These are phyloP conservation scores for Propithecus deckenii DNA, from an alignment of 2,797 vertebrate species.

Conservation along the genomic window DNA sequence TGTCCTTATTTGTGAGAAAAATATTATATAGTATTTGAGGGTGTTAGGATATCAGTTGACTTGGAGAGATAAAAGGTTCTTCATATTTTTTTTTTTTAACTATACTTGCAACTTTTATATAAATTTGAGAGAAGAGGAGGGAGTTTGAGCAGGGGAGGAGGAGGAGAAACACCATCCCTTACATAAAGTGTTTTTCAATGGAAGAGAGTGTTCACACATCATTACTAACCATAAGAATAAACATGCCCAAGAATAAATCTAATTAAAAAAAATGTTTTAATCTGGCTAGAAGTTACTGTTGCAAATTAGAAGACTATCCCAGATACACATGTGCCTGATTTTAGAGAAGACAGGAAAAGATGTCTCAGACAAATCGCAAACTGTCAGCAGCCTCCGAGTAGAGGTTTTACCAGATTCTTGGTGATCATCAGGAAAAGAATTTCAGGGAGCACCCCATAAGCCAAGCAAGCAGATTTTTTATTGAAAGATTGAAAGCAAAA, in stretches of 20 bases:
- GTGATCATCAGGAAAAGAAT: not conserved
- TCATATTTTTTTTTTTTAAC: not conserved
- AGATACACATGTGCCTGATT: constrained; percentile 54
- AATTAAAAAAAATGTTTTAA: not conserved
- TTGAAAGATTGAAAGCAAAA: not conserved
- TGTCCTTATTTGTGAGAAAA: not conserved
- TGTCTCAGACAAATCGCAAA: constrained; percentile 32
- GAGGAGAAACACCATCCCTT: not conserved
- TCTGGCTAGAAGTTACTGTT: constrained; percentile 27
- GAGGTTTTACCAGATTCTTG: not conserved
- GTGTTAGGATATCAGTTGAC: not conserved
- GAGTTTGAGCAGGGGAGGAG: not conserved
- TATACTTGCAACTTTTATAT: not conserved
- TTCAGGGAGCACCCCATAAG: not conserved
- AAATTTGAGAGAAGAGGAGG: not conserved
- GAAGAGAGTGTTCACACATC: not conserved
- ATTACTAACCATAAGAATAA: not conserved
- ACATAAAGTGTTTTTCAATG: not conserved
- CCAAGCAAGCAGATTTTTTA: not conserved
- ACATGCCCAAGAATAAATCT: not conserved
- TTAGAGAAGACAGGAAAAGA: constrained; percentile 72
- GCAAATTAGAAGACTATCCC: constrained; percentile 39
- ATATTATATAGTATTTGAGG: not conserved
- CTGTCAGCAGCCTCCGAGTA: not conserved
- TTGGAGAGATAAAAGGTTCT: not conserved